Evolutionary conservation across 1,140 invertebrate genomes (phyloP).

Genomic region (Lepidurus apus): DNA sequence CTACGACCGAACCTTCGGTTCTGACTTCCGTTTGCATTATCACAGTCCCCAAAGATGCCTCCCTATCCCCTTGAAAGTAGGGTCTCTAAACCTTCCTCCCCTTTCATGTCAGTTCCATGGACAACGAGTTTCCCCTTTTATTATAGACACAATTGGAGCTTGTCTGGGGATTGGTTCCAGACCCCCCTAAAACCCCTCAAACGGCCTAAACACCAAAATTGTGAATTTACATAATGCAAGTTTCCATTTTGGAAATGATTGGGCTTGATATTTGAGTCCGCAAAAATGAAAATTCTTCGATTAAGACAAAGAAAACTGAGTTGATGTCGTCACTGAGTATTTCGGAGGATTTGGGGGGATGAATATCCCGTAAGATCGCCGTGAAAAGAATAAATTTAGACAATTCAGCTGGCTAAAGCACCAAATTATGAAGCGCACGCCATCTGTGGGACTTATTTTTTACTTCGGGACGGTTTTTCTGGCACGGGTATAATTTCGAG

Average conservation of each 20-base stretch:
- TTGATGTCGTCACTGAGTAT: too few relatives aligned
- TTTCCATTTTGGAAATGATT: neutral
- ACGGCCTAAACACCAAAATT: neutral
- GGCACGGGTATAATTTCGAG: too few relatives aligned
- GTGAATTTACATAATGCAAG: constrained; percentile 9
- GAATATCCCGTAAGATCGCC: too few relatives aligned
- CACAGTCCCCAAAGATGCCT: neutral
- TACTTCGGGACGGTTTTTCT: too few relatives aligned
- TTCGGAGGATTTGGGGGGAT: too few relatives aligned
- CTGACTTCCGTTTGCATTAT: neutral
- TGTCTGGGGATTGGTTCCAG: constrained; percentile 1
- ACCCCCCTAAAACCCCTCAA: neutral
- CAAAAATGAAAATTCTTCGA: too few relatives aligned
- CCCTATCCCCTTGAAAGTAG: neutral
- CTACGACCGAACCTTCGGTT: neutral
- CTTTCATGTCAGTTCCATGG: neutral
- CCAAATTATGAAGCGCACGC: too few relatives aligned
- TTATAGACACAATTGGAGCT: constrained; percentile 19
- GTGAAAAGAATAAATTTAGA: too few relatives aligned
- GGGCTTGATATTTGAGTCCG: neutral
- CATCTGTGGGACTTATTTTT: too few relatives aligned
- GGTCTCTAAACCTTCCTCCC: neutral
- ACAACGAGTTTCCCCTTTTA: neutral
- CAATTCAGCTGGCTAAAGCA: too few relatives aligned
- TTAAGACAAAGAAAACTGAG: too few relatives aligned